Evolutionary conservation across 2,888 invertebrate genomes (phyloP), one percentile per base, ranked within the genome.

Genomic region (Agrenia bidenticulata): DNA sequence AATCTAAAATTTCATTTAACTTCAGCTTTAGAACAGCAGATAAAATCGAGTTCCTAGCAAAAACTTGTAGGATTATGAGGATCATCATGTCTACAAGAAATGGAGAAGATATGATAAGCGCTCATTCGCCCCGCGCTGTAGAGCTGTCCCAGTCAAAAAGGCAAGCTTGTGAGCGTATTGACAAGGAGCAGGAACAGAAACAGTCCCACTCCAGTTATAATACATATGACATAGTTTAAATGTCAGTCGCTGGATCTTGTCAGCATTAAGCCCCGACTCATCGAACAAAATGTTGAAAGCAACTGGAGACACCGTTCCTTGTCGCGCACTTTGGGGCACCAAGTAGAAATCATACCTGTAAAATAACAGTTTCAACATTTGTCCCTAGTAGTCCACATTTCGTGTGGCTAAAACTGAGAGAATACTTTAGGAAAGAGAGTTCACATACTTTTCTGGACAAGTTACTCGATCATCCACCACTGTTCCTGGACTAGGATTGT

Each of bases 231-330:
- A 84, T 78, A 95, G 79, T 79, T 94, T 95, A 80, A 90, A 96
- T 0, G 94, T 88, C 13, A 96, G 79, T 15, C 88, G 82, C 79
- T 97, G 97, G 19, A 95, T 79, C 58, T 84, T 84, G 73, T 94
- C 92, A 0, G 92, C 87, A 4, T 80, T 78, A 0, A 92, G 79
- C 0, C 86, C 86, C 2, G 86, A 82, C 0, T 82, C 86, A 76
- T 95, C 93, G 7, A 85, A 83, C 1, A 97, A 85, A 0, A 97
- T 87, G 77, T 93, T 95, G 82, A 92, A 97, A 0, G 88, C 87
- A 0, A 95, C 94, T 0, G 97, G 97, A 0, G 91, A 85, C 0
- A 96, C 94, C 0, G 96, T 93, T 1, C 96, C 96, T 73, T 94
- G 92, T 0, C 85, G 83, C 0, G 94, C 92, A 42, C 86, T 86